phyloP scores from a whole-genome alignment of 2,888 invertebrate species.

The Nymphalis polychloros region DNA sequence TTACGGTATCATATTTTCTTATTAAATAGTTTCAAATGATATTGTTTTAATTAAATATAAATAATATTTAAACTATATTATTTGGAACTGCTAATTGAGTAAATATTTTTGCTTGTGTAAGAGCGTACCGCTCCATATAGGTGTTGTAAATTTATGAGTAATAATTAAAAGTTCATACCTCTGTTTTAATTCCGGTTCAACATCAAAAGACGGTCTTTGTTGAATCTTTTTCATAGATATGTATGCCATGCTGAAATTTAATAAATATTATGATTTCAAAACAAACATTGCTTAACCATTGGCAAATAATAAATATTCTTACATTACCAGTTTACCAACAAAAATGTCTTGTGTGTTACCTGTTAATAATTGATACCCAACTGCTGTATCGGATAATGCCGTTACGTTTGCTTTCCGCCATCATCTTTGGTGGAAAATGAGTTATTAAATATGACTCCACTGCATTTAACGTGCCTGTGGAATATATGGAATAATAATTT shows the following conservation, averaged over 20 bases:
- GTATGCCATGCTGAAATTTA: slow-evolving; percentile 24
- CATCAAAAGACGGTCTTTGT: neutral
- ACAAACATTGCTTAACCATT: neutral
- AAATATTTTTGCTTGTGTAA: too few species aligned
- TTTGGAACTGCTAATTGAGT: too few species aligned
- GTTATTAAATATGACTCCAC: slow-evolving; percentile 85
- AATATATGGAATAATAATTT: neutral
- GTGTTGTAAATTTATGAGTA: too few species aligned
- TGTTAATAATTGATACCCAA: slow-evolving; percentile 92
- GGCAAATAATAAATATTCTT: too few species aligned
- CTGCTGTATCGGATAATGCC: slow-evolving; percentile 90
- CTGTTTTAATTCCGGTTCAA: slow-evolving; percentile 22
- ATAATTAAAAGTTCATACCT: slow-evolving; percentile 6
- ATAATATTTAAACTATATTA: too few species aligned
- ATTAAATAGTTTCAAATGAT: too few species aligned
- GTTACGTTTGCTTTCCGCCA: slow-evolving; percentile 45
- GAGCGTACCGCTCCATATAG: too few species aligned
- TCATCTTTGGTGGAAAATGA: slow-evolving; percentile 44
- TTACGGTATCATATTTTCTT: too few species aligned
- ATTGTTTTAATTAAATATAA: too few species aligned
- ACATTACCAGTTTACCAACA: too few species aligned
- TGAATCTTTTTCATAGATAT: slow-evolving; percentile 15
- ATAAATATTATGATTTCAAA: neutral
- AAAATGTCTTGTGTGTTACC: slow-evolving; percentile 55
- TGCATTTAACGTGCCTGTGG: slow-evolving; percentile 86